Percentiles rank a stretch among this genome's conserved stretches.
phyloP scores from a whole-genome alignment of 2,113 vertebrate species.

The Triplophysa rosa region DNA sequence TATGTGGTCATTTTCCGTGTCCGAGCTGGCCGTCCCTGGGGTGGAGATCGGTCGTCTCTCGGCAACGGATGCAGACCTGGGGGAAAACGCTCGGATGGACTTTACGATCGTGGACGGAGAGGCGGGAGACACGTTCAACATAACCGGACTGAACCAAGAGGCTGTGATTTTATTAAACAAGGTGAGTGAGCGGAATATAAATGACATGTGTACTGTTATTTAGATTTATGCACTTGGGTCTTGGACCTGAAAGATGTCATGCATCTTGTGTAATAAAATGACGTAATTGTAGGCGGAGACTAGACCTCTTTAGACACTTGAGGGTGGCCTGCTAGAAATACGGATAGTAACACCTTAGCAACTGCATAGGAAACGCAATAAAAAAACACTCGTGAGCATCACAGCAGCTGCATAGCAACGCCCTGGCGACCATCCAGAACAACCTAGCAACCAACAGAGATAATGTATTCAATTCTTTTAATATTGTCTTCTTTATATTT shows the following conservation, averaged over 20 bases:
- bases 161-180: slow-evolving; percentile 82
- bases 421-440: neutral
- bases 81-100: slow-evolving; percentile 83
- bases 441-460: neutral
- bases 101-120: slow-evolving; percentile 81
- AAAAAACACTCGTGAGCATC: no score
- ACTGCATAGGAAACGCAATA: neutral
- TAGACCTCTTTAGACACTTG: neutral
- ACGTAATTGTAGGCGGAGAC: no score
- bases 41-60: slow-evolving; percentile 83
- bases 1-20: slow-evolving; percentile 80
- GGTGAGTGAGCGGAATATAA: slow-evolving; percentile 62
- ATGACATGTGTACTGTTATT: neutral
- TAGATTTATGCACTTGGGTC: no score
- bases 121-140: slow-evolving; percentile 79
- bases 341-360: neutral
- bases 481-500: no score
- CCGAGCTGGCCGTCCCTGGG: slow-evolving; percentile 82
- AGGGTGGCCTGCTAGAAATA: neutral
- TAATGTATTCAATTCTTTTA: no score
- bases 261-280: no score
- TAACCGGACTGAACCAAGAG: slow-evolving; percentile 76
- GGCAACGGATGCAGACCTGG: slow-evolving; percentile 82
- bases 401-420: neutral
- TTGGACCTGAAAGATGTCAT: no score